Conservation (phyloP, 2,797 vertebrate genomes). For the Nannoperca obscura region DNA sequence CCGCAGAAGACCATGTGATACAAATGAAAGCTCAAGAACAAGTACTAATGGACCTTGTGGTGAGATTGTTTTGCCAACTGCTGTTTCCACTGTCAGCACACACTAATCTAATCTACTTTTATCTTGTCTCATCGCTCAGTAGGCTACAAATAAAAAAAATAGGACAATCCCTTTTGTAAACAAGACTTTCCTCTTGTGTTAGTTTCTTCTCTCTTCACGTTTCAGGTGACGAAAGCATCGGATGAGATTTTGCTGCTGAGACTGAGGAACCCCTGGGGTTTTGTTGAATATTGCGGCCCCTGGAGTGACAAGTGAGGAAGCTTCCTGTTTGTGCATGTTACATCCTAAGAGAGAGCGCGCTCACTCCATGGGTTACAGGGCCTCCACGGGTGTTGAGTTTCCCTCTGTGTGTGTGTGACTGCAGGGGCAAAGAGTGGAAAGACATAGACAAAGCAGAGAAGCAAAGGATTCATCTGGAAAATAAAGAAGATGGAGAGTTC, state of each 20-base stretch:
- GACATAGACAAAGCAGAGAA: slow-evolving; percentile 77
- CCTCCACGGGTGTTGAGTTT: slow-evolving; percentile 10
- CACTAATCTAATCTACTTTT: background rate
- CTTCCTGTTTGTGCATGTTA: slow-evolving; percentile 4
- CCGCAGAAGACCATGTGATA: background rate
- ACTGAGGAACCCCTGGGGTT: slow-evolving; percentile 90
- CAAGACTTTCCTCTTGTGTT: slow-evolving; percentile 20
- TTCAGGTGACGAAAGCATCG: slow-evolving; percentile 76
- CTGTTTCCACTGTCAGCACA: background rate
- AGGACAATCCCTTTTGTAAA: background rate
- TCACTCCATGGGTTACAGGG: background rate
- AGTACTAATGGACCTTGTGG: background rate
- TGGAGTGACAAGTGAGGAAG: slow-evolving; percentile 87
- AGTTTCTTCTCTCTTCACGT: slow-evolving; percentile 20
- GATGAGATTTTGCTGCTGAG: slow-evolving; percentile 78
- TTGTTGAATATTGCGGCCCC: slow-evolving; percentile 85
- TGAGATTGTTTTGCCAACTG: too few species aligned
- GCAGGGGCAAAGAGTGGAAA: slow-evolving; percentile 84
- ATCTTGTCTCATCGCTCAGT: background rate
- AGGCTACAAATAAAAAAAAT: background rate
- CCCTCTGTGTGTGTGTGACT: slow-evolving; percentile 33
- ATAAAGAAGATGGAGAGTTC: slow-evolving; percentile 87
- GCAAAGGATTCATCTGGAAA: slow-evolving; percentile 77
- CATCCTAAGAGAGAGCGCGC: background rate
- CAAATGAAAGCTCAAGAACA: background rate